Conservation (phyloP, 1,140 invertebrate genomes). For the Zophobas atratus region DNA sequence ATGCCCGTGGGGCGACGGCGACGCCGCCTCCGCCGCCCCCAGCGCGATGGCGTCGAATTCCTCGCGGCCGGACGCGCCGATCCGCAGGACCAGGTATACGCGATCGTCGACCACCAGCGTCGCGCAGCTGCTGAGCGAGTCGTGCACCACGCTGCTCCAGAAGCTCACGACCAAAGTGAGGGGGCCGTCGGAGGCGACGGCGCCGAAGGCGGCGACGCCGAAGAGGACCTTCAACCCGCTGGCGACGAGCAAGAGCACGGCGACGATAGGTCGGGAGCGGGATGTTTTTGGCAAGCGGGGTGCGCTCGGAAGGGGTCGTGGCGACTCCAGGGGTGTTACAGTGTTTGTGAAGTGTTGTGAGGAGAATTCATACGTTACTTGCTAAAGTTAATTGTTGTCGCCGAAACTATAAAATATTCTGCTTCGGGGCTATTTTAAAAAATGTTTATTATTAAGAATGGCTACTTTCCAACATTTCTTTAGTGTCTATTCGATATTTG, state of each 20-base stretch:
- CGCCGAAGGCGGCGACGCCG: conserved; percentile 60
- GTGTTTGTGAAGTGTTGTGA: too few species aligned
- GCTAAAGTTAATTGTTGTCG: too few species aligned
- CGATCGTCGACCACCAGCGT: conserved; percentile 86
- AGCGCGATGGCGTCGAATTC: conserved; percentile 53
- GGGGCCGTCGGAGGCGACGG: conserved; percentile 73
- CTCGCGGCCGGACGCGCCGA: conserved; percentile 63
- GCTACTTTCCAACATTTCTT: too few species aligned
- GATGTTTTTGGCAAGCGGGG: too few species aligned
- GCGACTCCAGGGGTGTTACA: too few species aligned
- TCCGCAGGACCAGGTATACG: conserved; percentile 77
- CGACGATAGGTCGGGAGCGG: conserved; percentile 52
- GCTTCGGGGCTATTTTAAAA: too few species aligned
- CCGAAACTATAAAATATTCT: too few species aligned
- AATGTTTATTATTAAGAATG: too few species aligned
- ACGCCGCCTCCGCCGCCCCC: conserved; percentile 35
- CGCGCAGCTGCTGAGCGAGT: conserved; percentile 86
- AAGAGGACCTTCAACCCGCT: conserved; percentile 49
- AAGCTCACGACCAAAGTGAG: conserved; percentile 80
- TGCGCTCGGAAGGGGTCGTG: too few species aligned
- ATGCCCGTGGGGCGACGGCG: conserved; percentile 16
- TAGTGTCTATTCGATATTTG: too few species aligned
- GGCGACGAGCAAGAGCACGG: conserved; percentile 68
- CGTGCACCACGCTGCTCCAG: conserved; percentile 87
- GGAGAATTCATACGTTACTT: too few species aligned